phyloP scores from a whole-genome alignment of 2,113 vertebrate species.

The Tenrec ecaudatus region DNA sequence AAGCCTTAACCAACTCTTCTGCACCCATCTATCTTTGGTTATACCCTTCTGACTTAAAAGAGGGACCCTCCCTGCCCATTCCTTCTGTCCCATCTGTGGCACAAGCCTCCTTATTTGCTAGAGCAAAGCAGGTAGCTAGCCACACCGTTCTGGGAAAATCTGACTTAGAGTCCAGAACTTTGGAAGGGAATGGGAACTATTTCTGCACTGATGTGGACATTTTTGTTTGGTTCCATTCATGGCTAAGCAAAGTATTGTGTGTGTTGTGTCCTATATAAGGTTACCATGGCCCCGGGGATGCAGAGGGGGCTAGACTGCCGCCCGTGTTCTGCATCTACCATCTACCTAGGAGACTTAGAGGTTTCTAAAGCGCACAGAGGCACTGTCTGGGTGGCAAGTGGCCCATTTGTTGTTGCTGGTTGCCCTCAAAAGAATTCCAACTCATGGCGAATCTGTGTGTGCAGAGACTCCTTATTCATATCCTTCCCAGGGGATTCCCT shows the following conservation, averaged over 20 bases:
- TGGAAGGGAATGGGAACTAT: not conserved
- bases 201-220: not conserved
- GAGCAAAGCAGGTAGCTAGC: not conserved
- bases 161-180: not conserved
- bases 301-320: not conserved
- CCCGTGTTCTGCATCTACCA: not conserved
- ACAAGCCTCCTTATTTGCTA: not conserved
- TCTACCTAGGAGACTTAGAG: not conserved
- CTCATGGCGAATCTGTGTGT: not conserved
- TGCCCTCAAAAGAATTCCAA: not conserved
- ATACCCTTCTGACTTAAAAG: not conserved
- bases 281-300: not conserved
- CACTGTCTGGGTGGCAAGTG: not conserved
- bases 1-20: not conserved
- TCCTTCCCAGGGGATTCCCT: not conserved
- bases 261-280: not conserved
- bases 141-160: not conserved
- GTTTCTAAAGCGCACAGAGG: not conserved
- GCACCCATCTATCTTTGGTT: not conserved
- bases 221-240: not conserved
- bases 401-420: not conserved
- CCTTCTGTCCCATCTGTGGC: not conserved
- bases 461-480: not conserved
- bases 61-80: not conserved
- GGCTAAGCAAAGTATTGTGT: not conserved